phyloP scores from a whole-genome alignment of 2,797 vertebrate species.

The Brachyrhaphis roseni region DNA sequence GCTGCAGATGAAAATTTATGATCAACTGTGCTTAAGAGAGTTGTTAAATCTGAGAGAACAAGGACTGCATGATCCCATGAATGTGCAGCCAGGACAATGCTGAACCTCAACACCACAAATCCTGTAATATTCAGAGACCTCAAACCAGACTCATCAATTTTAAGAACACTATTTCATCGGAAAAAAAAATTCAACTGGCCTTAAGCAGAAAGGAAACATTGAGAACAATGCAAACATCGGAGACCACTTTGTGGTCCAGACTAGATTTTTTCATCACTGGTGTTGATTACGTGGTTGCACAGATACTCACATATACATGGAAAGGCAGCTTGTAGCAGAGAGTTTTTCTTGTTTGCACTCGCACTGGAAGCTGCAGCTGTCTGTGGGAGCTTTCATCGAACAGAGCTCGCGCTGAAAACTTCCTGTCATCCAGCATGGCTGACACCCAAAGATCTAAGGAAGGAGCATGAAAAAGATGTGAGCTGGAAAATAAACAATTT shows the following conservation, averaged over 20 bases:
- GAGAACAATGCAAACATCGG: neutral
- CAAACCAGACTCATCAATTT: neutral
- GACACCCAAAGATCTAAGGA: conserved; percentile 82
- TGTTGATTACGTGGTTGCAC: neutral
- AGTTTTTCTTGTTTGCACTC: conserved; percentile 74
- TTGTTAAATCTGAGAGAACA: neutral
- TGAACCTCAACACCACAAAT: neutral
- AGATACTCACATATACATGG: conserved; percentile 89
- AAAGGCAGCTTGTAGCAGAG: conserved; percentile 86
- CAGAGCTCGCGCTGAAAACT: conserved; percentile 82
- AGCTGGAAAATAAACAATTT: neutral
- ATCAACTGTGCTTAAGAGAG: neutral
- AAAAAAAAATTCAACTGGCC: neutral
- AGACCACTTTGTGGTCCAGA: neutral
- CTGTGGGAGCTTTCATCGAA: conserved; percentile 89
- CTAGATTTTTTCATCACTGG: neutral
- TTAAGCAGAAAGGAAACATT: neutral
- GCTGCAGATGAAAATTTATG: neutral
- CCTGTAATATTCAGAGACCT: neutral
- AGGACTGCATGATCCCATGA: neutral
- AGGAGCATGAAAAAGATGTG: conserved; percentile 26
- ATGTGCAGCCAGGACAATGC: neutral
- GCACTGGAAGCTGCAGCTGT: conserved; percentile 76
- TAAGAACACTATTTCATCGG: neutral
- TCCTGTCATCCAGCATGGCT: conserved; percentile 88